These are phyloP conservation scores for Linepithema humile DNA, from an alignment of 1,140 invertebrate species.

Conservation along the genomic window DNA sequence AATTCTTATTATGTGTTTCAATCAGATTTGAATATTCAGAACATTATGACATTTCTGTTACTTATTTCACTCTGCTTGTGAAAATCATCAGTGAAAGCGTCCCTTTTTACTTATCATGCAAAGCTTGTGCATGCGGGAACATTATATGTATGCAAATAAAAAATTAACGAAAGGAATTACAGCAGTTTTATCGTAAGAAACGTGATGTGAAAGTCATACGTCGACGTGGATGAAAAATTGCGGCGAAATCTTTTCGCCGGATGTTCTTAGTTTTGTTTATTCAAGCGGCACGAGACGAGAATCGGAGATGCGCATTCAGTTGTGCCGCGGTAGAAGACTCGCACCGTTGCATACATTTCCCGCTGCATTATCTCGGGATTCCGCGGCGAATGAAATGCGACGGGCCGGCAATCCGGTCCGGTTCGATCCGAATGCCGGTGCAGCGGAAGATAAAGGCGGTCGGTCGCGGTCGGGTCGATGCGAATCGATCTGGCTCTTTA, in stretches of 20 bases:
- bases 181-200: background rate
- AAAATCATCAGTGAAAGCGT: no score
- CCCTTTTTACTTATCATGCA: background rate
- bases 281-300: background rate
- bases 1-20: no score
- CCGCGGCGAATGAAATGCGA: background rate
- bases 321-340: background rate
- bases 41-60: background rate
- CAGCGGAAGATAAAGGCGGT: constrained; percentile 65
- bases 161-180: background rate
- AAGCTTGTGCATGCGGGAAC: background rate
- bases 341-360: no score
- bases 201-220: background rate
- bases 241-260: background rate
- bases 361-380: background rate
- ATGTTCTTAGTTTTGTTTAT: background rate
- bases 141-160: background rate
- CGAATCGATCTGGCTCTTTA: constrained; percentile 77
- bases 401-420: background rate
- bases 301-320: background rate
- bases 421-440: constrained; percentile 6
- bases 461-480: constrained; percentile 71
- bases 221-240: constrained; percentile 16
- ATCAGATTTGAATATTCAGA: background rate
- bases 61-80: background rate